Conservation (phyloP, 2,888 invertebrate genomes). For the Athripsodes cinereus region DNA sequence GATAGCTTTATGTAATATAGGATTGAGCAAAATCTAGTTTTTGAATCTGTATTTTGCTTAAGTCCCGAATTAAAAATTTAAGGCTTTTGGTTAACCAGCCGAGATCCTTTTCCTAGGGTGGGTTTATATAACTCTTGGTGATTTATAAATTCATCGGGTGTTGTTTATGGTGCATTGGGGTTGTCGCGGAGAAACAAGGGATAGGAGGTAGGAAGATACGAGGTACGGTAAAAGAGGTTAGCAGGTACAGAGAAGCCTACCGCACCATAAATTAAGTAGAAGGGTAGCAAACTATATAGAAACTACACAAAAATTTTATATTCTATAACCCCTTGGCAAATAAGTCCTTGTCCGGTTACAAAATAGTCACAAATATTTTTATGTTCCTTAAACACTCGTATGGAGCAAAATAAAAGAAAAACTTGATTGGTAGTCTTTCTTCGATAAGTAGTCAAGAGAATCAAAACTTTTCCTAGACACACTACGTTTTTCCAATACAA, state of each 20-base stretch:
- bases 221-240: conserved; percentile 5
- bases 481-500: too few species aligned
- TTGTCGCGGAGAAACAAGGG: conserved; percentile 11
- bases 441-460: too few species aligned
- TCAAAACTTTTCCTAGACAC: too few species aligned
- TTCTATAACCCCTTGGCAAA: too few species aligned
- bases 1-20: too few species aligned
- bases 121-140: conserved; percentile 19
- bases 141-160: conserved; percentile 27
- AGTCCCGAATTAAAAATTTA: conserved; percentile 8
- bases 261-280: not conserved
- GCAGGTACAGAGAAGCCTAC: not conserved
- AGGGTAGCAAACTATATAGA: not conserved
- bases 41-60: conserved; percentile 4
- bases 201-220: conserved; percentile 10
- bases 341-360: too few species aligned
- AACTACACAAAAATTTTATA: not conserved
- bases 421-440: too few species aligned
- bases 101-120: not conserved
- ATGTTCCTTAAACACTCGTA: too few species aligned
- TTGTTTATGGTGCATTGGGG: conserved; percentile 25
- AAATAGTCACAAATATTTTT: too few species aligned
- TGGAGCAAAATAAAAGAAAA: too few species aligned
- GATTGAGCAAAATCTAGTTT: not conserved
- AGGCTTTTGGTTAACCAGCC: not conserved